A percentile compares a stretch with the other conserved stretches of the same genome.
Evolutionary conservation across 2,888 invertebrate genomes (phyloP).

Genomic region (Mystacides longicornis): DNA sequence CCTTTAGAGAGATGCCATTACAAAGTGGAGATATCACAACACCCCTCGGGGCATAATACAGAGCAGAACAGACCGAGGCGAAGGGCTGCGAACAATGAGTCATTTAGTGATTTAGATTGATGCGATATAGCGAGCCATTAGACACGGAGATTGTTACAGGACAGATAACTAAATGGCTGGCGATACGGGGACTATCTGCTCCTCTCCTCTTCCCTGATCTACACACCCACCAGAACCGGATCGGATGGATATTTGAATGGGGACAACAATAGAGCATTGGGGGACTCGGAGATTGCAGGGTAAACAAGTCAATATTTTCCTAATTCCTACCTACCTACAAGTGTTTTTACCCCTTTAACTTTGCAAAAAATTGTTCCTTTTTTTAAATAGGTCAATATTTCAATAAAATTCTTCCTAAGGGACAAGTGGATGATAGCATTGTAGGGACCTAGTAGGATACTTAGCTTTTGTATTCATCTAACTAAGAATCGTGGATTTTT

Average conservation of each 20-base stretch:
- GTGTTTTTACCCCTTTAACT: too few relatives aligned
- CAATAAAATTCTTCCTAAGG: too few relatives aligned
- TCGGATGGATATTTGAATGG: conserved; percentile 5
- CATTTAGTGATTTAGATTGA: conserved; percentile 27
- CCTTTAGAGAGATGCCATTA: not conserved
- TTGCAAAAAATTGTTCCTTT: too few relatives aligned
- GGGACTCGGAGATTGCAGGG: too few relatives aligned
- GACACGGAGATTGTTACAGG: conserved; percentile 24
- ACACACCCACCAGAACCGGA: conserved; percentile 8
- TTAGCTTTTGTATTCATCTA: too few relatives aligned
- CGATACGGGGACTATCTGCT: too few relatives aligned
- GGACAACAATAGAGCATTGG: not conserved
- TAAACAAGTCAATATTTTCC: too few relatives aligned
- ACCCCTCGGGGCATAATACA: conserved; percentile 2
- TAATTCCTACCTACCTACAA: too few relatives aligned
- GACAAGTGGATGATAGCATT: too few relatives aligned
- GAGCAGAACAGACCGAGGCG: not conserved
- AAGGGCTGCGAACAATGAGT: conserved; percentile 23
- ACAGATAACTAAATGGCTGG: conserved; percentile 14
- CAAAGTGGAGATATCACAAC: not conserved
- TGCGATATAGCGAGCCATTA: conserved; percentile 26
- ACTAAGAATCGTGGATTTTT: too few relatives aligned
- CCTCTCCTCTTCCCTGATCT: not conserved
- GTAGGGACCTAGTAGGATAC: too few relatives aligned
- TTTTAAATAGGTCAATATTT: too few relatives aligned